Evolutionary conservation across 2,113 vertebrate species (phyloP).

Genomic region (Morone saxatilis): DNA sequence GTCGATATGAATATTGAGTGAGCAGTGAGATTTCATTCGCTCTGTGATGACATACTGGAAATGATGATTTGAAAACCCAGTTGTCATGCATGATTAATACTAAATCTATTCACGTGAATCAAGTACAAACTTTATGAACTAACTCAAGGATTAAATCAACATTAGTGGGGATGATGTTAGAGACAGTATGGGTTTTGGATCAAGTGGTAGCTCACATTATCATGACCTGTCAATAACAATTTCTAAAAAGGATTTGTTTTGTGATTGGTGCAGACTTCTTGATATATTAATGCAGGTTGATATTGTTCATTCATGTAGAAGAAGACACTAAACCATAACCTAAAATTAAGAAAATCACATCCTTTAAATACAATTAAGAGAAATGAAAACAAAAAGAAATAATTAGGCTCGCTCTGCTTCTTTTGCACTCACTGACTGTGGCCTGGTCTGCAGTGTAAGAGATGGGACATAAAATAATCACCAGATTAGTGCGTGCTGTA

Average conservation of each 20-base stretch:
- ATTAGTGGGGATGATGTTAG: background rate
- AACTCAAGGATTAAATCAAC: background rate
- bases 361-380: slow-evolving; percentile 10
- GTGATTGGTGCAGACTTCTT: background rate
- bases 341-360: background rate
- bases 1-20: background rate
- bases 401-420: slow-evolving; percentile 1
- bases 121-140: background rate
- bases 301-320: background rate
- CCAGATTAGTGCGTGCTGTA: slow-evolving; percentile 37
- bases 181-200: background rate
- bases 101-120: background rate
- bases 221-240: background rate
- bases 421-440: background rate
- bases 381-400: background rate
- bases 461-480: slow-evolving; percentile 41
- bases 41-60: background rate
- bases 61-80: background rate
- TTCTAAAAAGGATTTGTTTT: background rate
- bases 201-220: background rate
- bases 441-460: background rate
- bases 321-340: background rate
- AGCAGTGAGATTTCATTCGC: background rate
- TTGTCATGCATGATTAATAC: background rate
- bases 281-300: background rate